A percentile compares a stretch with the other conserved stretches of the same genome.
phyloP scores from a whole-genome alignment of 2,888 invertebrate species.

The Monoplex corrugatus region DNA sequence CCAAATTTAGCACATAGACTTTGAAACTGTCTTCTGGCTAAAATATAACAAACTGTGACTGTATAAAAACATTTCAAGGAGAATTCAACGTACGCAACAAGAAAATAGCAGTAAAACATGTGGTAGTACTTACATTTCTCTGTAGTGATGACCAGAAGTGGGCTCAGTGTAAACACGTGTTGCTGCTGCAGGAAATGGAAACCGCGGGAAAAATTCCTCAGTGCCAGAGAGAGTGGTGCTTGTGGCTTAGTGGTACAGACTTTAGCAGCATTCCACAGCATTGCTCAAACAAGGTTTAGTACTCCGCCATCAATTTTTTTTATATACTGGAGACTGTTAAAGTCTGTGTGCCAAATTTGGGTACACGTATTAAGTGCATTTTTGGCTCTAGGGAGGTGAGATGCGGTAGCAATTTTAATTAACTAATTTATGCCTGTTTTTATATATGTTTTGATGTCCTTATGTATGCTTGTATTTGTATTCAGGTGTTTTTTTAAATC shows the following conservation, averaged over 20 bases:
- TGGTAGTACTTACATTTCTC: neutral
- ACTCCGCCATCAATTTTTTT: neutral
- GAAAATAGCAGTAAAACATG: neutral
- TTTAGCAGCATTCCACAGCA: neutral
- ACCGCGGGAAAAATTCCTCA: neutral
- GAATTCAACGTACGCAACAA: neutral
- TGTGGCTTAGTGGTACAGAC: neutral
- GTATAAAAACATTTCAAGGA: neutral
- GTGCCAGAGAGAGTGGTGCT: neutral
- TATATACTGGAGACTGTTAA: neutral
- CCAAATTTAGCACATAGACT: neutral
- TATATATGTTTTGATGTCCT: no score
- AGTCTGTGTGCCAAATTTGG: neutral
- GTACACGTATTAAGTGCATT: no score
- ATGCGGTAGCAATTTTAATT: no score
- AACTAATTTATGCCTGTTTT: no score
- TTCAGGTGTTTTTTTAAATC: no score
- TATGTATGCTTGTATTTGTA: no score
- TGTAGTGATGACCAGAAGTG: neutral
- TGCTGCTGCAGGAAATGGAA: neutral
- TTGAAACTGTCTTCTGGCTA: neutral
- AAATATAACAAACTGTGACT: neutral
- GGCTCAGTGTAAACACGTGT: neutral
- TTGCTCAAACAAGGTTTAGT: neutral
- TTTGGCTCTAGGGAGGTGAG: no score